phyloP scores from a whole-genome alignment of 2,888 invertebrate genomes.

The Rotaria macrura region DNA sequence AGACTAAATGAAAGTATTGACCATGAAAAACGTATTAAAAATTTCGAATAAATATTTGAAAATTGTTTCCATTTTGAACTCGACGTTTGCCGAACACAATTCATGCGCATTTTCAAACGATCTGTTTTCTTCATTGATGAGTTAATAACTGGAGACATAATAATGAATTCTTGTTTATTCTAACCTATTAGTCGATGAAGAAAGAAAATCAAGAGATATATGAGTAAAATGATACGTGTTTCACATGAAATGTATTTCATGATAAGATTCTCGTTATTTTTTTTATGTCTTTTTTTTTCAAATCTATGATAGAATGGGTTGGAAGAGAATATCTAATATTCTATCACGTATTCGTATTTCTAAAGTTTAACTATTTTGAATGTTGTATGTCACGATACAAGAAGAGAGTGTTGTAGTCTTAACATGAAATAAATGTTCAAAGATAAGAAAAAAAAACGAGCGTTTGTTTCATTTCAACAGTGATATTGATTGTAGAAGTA shows the following conservation, averaged over 20 bases:
- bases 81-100: neutral
- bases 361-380: neutral
- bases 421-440: neutral
- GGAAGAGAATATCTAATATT: neutral
- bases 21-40: neutral
- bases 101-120: neutral
- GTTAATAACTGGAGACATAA: too few species aligned
- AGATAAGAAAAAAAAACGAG: neutral
- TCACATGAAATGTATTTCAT: neutral
- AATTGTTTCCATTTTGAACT: neutral
- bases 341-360: neutral
- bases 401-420: neutral
- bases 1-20: neutral
- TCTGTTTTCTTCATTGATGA: neutral
- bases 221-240: neutral
- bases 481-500: too few species aligned
- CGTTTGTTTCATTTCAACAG: too few species aligned
- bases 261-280: neutral
- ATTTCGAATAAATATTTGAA: neutral
- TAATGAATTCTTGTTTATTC: neutral
- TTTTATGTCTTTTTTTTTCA: neutral
- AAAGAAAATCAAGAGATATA: neutral
- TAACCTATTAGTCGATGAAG: neutral
- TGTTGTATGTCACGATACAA: neutral
- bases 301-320: neutral